phyloP scores from a whole-genome alignment of 2,113 vertebrate genomes.

The Dinomys branickii region DNA sequence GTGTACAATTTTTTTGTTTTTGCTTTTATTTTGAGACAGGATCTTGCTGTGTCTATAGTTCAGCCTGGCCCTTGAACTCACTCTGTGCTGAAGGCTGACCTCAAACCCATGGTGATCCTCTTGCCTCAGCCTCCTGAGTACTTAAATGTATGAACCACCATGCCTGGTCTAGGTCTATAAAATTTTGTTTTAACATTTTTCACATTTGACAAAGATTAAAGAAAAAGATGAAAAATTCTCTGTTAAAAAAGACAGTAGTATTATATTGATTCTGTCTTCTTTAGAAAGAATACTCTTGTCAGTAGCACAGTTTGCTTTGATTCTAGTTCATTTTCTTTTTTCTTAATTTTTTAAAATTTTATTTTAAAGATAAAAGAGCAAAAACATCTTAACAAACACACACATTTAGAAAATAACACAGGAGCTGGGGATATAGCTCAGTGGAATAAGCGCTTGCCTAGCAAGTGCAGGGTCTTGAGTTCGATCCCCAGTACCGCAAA shows the following conservation, averaged over 20 bases:
- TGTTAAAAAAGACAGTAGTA: not conserved
- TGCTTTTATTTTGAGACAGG: not conserved
- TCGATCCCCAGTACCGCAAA: too few relatives aligned
- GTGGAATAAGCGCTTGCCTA: too few relatives aligned
- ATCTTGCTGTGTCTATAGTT: not conserved
- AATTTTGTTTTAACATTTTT: conserved; percentile 6
- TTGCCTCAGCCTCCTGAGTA: not conserved
- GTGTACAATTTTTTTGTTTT: not conserved
- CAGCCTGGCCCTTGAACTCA: not conserved
- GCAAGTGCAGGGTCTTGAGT: too few relatives aligned
- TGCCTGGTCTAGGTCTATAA: not conserved
- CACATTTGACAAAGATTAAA: conserved; percentile 22
- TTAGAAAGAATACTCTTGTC: not conserved
- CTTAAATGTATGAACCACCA: not conserved
- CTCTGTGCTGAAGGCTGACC: not conserved
- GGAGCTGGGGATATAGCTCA: too few relatives aligned
- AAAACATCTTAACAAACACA: too few relatives aligned
- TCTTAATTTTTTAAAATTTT: too few relatives aligned
- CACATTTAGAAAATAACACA: too few relatives aligned
- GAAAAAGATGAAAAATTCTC: not conserved
- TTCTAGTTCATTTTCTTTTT: not conserved
- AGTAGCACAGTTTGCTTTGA: not conserved
- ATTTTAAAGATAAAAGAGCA: too few relatives aligned
- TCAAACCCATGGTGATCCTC: not conserved
- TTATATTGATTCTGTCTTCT: not conserved